Base-by-base conservation (phyloP, 2,888 invertebrate genomes). In the Dicroscelio sp. region DNA sequence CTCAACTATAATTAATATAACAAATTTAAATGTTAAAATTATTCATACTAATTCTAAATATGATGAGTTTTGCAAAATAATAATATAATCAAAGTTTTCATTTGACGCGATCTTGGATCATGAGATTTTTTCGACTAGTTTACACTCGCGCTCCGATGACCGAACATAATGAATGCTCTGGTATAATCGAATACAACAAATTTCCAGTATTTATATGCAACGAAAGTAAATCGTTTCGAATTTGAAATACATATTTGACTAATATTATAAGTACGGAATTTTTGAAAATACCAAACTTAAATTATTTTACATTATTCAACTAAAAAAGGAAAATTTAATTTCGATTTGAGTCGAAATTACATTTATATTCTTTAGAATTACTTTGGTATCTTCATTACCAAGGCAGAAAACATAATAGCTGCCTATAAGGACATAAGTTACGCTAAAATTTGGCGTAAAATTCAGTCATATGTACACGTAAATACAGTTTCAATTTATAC, bases 41-140 rank as follows among this genome's bases (percentile, higher is more conserved):
- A 20, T 48, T 48, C 5, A 48, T n/a, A n/a, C n/a, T n/a, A n/a
- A n/a, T n/a, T n/a, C n/a, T n/a, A n/a, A n/a, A n/a, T n/a, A n/a
- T n/a, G n/a, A n/a, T n/a, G n/a, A n/a, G n/a, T n/a, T 10, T 48
- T 48, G 17, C 48, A 20, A 48, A 48, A 14, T 12, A 38, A 38
- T 38, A 48, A n/a, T n/a, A 3, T 48, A 48, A 48, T 5, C 38
- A 2, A 35, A 82, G 87, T 88, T 87, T 87, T 82, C 75, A 82
- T 87, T 76, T 60, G 33, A 76, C 83, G 83, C 76, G 67, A 78
- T 83, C 83, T 69, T 83, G 27, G 71, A 83, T 78, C 78, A 35
- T 88, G 83, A 69, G 88, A 88, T 88, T 88, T 75, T 82, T 80
- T 88, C 88, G 88, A 88, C 82, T 88, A 88, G 88, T 76, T 83